Base-by-base conservation (phyloP, 2,888 invertebrate genomes). In the Encarsia formosa region DNA sequence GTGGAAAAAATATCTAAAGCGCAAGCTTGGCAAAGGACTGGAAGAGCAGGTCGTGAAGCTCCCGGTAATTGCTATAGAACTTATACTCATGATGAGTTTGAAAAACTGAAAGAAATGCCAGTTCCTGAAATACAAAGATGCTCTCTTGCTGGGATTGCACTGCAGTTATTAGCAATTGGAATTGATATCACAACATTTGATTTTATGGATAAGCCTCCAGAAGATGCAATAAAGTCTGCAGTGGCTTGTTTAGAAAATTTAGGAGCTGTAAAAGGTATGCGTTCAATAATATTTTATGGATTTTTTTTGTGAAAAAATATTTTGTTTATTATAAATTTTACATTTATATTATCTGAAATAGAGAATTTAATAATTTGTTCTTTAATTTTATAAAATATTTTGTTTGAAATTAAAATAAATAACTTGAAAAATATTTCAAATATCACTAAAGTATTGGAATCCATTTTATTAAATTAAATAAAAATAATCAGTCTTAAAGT, bases 11-110 rank as follows among this genome's bases (percentile, higher is more conserved):
- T 93, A 63, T 91, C 96, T 18, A 88, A 91, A 75, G 93, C 95
- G 26, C 95, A 96, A 75, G 89, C 91, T 11, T 88, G 89, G 86
- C 97, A 97, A 77, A 80, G 97, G 60, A 85, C 91, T 11, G 97
- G 97, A 0, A 81, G 97, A 60, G 94, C 95, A 11, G 96, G 95
- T 18, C 82, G 97, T 52, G 91, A 93, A 67, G 80, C 84, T 3
- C 80, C 88, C 51, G 96, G 96, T 29, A 79, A 78, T 61, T 94
- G 94, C 69, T 97, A 93, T 76, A 81, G 96, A 44, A 82, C 91
- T 2, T 97, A 87, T 74, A 91, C 94, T 2, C 82, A 85, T 63
- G 70, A 76, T 0, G 88, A 92, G 67, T 92, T 88, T 76, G 81
- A 85, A 23, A 72, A 76, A 22, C 82, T 96, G 73, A 77, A 80